Conservation (phyloP, 2,888 invertebrate species). For the Heliconius charithonia region DNA sequence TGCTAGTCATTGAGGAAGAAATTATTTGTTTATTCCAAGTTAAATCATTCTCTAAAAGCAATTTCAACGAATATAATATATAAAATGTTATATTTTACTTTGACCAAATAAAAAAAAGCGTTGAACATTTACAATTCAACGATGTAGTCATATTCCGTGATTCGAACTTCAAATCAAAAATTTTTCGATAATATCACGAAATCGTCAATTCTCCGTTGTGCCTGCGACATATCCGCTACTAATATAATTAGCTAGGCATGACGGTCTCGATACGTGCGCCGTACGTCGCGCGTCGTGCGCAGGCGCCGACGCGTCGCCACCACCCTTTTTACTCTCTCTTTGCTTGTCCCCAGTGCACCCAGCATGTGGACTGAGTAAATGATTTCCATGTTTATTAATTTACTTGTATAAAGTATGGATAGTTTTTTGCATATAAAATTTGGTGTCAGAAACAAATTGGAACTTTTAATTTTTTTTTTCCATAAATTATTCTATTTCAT, state of each 20-base stretch:
- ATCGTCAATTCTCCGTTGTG: background rate
- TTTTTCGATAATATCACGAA: background rate
- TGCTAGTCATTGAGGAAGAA: too few relatives aligned
- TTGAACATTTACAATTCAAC: background rate
- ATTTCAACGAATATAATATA: too few relatives aligned
- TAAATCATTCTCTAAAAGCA: too few relatives aligned
- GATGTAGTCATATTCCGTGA: background rate
- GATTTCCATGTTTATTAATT: slow-evolving; percentile 9
- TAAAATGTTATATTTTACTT: background rate
- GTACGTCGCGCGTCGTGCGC: slow-evolving; percentile 47
- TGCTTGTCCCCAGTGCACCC: slow-evolving; percentile 21
- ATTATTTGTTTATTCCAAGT: too few relatives aligned
- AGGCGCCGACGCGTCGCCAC: slow-evolving; percentile 56
- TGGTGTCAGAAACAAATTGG: too few relatives aligned
- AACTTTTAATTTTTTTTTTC: too few relatives aligned
- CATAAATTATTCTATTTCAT: too few relatives aligned
- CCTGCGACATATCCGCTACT: slow-evolving; percentile 25
- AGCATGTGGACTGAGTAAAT: slow-evolving; percentile 28
- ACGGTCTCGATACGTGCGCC: slow-evolving; percentile 28
- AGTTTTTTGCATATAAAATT: background rate
- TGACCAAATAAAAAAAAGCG: background rate
- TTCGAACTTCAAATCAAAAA: background rate
- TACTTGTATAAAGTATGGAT: background rate
- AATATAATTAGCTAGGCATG: slow-evolving; percentile 40
- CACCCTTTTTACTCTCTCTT: slow-evolving; percentile 42